Base-by-base conservation (phyloP, 2,797 vertebrate genomes). In the Rallus crepitans region DNA sequence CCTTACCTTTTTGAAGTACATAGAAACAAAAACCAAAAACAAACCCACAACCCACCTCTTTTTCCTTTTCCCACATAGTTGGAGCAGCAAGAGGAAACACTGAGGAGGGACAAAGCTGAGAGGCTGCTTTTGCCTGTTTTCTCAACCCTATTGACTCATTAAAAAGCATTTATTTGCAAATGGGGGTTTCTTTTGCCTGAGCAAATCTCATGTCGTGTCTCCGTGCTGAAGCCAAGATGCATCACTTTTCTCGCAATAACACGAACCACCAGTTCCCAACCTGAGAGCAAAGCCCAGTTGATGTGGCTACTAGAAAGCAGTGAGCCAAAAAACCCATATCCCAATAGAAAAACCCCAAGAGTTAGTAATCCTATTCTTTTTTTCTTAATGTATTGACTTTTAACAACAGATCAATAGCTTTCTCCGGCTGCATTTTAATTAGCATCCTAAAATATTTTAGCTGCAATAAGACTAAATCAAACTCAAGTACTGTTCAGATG, bases 351-450 rank as follows among this genome's bases (percentile, higher is more conserved):
- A 86, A 5, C 13, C 27, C 10, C 56, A 52, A 42, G 57, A 66
- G 39, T 60, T 87, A 61, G 50, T 65, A 59, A 53, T 76, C 55
- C 18, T 56, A 4, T 35, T 68, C 35, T 64, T 90, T 18, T 76
- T 76, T 89, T 77, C 3, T 10, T 76, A 59, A 35, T 66, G 42
- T 61, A 76, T 75, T 75, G 55, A 76, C 60, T 93, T 92, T 17
- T 60, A 63, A 65, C 40, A 89, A 63, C 61, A 70, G 60, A 94
- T 95, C 63, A 19, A 53, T 93, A 73, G 37, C 56, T 94, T 82
- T 71, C 59, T 76, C 55, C 2, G 1, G 50, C 39, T 80, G 50
- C 28, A 52, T 93, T 72, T 92, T 87, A 82, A 78, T 93, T 88
- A 87, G 39, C 6, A 1, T 56, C 85, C 65, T 84, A 39, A 94